phyloP scores from a whole-genome alignment of 2,797 vertebrate species.

The Paguma larvata region DNA sequence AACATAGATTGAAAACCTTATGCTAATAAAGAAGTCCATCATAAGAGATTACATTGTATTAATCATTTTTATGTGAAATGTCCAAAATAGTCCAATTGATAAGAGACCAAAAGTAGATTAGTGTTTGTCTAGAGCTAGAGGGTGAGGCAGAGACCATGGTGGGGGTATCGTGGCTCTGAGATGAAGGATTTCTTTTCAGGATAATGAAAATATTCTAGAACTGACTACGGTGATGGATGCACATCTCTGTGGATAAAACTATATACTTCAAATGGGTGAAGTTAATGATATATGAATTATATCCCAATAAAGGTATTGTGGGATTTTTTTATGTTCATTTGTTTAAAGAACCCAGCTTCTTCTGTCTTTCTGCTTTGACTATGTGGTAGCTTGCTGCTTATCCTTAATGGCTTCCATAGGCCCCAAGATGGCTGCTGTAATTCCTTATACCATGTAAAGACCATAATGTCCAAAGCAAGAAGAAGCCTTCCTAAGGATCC shows the following conservation, averaged over 20 bases:
- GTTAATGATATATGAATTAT: slow-evolving; percentile 8
- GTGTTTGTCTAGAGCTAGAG: not conserved
- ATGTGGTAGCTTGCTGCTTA: not conserved
- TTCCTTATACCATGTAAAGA: not conserved
- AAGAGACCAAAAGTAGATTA: not conserved
- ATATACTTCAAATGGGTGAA: not conserved
- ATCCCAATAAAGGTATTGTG: not conserved
- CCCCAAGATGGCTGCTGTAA: not conserved
- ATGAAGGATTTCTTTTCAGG: not conserved
- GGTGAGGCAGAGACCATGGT: not conserved
- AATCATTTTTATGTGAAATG: not conserved
- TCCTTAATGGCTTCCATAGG: not conserved
- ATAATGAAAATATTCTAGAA: slow-evolving; percentile 26
- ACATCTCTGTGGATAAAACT: not conserved
- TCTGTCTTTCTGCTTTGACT: not conserved
- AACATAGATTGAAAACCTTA: slow-evolving; percentile 13
- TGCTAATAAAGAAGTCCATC: not conserved
- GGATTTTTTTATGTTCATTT: not conserved
- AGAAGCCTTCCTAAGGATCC: not conserved
- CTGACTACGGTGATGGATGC: not conserved
- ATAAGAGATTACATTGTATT: not conserved
- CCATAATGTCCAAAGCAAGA: not conserved
- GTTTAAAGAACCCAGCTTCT: not conserved
- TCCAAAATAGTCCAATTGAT: not conserved
- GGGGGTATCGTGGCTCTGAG: not conserved